These are phyloP conservation scores for Ctena decussata DNA, from an alignment of 2,888 invertebrate genomes.

Conservation along the genomic window DNA sequence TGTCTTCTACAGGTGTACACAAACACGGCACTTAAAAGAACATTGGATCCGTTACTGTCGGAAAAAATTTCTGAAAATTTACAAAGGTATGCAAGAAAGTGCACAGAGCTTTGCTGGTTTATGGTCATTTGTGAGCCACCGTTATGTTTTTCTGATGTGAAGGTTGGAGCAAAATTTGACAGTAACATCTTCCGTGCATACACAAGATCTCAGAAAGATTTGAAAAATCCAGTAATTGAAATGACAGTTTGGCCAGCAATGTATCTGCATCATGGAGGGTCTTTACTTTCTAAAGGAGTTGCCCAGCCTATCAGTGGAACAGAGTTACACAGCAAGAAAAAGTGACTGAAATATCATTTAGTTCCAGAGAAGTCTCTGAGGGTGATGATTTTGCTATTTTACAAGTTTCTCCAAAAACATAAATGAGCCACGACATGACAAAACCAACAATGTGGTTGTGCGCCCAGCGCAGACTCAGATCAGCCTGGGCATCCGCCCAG, in stretches of 20 bases:
- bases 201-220: slow-evolving; percentile 28
- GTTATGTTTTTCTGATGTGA: slow-evolving; percentile 13
- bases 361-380: too few species aligned
- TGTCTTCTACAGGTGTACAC: background rate
- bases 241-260: slow-evolving; percentile 39
- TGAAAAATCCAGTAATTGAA: slow-evolving; percentile 23
- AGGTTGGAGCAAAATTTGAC: slow-evolving; percentile 3
- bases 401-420: too few species aligned
- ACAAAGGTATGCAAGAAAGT: slow-evolving; percentile 3
- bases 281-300: slow-evolving; percentile 4
- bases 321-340: background rate
- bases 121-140: slow-evolving; percentile 47
- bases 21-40: background rate
- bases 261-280: slow-evolving; percentile 21
- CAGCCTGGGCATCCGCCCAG: too few species aligned
- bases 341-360: too few species aligned
- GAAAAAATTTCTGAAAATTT: background rate
- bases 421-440: too few species aligned
- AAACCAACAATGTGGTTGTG: too few species aligned
- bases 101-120: slow-evolving; percentile 42
- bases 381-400: too few species aligned
- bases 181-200: slow-evolving; percentile 24
- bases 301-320: slow-evolving; percentile 5
- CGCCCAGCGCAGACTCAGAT: too few species aligned
- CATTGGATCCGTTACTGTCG: background rate